Evolutionary conservation across 2,888 invertebrate genomes (phyloP).

Genomic region (Chloroclystis v-ata): DNA sequence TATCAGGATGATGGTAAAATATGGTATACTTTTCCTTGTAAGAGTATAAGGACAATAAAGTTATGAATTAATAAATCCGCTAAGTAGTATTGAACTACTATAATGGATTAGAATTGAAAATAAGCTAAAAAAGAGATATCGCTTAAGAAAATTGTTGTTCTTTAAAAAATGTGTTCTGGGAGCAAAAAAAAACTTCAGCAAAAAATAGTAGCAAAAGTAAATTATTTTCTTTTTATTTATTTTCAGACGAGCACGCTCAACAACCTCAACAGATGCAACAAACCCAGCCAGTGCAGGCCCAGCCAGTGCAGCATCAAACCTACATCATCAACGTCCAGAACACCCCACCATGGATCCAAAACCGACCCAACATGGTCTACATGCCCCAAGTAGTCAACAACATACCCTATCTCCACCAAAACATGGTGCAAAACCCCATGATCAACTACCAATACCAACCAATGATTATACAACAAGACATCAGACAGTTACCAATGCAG

Average conservation of each 20-base stretch:
- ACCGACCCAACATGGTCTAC: slow-evolving; percentile 57
- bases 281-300: slow-evolving; percentile 19
- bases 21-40: too few species aligned
- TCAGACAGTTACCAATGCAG: slow-evolving; percentile 24
- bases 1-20: too few species aligned
- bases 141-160: too few species aligned
- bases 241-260: slow-evolving; percentile 51
- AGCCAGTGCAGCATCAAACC: slow-evolving; percentile 50
- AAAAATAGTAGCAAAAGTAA: not conserved
- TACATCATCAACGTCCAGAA: slow-evolving; percentile 64
- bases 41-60: too few species aligned
- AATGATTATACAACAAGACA: slow-evolving; percentile 47
- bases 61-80: too few species aligned
- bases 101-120: too few species aligned
- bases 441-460: slow-evolving; percentile 58
- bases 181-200: too few species aligned
- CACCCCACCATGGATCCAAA: slow-evolving; percentile 68
- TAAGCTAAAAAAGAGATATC: too few species aligned
- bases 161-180: too few species aligned
- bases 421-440: slow-evolving; percentile 57
- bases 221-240: slow-evolving; percentile 6
- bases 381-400: slow-evolving; percentile 60
- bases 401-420: slow-evolving; percentile 49
- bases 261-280: slow-evolving; percentile 41
- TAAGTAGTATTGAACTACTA: too few species aligned